phyloP scores from a whole-genome alignment of 2,888 invertebrate genomes.

The Drosophila planitibia region DNA sequence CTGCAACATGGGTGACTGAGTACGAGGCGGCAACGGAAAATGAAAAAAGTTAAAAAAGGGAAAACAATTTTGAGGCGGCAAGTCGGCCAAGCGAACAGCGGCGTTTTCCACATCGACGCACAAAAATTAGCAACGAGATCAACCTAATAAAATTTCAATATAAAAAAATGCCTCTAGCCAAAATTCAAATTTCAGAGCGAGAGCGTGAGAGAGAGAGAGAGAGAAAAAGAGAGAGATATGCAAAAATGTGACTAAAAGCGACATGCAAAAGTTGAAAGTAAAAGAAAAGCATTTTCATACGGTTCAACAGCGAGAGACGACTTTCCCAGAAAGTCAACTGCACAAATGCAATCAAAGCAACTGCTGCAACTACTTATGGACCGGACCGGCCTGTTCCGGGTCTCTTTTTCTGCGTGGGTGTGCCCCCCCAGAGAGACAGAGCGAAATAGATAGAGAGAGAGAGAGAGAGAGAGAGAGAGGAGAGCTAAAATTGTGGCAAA shows the following conservation, averaged over 20 bases:
- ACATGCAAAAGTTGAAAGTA: slow-evolving; percentile 81
- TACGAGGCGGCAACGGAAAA: slow-evolving; percentile 39
- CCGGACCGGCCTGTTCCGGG: slow-evolving; percentile 34
- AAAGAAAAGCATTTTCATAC: slow-evolving; percentile 73
- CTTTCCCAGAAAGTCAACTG: slow-evolving; percentile 68
- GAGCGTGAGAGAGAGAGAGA: slow-evolving; percentile 22
- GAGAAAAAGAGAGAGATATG: slow-evolving; percentile 32
- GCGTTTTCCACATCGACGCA: slow-evolving; percentile 77
- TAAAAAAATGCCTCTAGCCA: slow-evolving; percentile 26
- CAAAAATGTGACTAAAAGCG: slow-evolving; percentile 39
- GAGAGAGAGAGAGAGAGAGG: neutral
- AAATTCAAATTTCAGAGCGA: slow-evolving; percentile 57
- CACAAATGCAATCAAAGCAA: slow-evolving; percentile 51
- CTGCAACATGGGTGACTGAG: slow-evolving; percentile 71
- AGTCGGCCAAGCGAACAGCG: slow-evolving; percentile 68
- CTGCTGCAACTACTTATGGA: slow-evolving; percentile 47
- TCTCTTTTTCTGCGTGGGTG: slow-evolving; percentile 62
- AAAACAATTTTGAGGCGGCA: slow-evolving; percentile 63
- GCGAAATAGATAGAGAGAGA: neutral
- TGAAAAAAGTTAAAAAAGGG: slow-evolving; percentile 63
- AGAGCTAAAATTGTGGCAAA: slow-evolving; percentile 3
- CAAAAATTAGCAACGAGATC: slow-evolving; percentile 78
- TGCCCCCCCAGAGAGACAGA: slow-evolving; percentile 34
- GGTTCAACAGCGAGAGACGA: slow-evolving; percentile 42
- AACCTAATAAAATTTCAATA: slow-evolving; percentile 64